A percentile compares a stretch with the other conserved stretches of the same genome.
These are phyloP conservation scores for Danaus plexippus DNA, from an alignment of 1,140 invertebrate genomes.

Conservation along the genomic window DNA sequence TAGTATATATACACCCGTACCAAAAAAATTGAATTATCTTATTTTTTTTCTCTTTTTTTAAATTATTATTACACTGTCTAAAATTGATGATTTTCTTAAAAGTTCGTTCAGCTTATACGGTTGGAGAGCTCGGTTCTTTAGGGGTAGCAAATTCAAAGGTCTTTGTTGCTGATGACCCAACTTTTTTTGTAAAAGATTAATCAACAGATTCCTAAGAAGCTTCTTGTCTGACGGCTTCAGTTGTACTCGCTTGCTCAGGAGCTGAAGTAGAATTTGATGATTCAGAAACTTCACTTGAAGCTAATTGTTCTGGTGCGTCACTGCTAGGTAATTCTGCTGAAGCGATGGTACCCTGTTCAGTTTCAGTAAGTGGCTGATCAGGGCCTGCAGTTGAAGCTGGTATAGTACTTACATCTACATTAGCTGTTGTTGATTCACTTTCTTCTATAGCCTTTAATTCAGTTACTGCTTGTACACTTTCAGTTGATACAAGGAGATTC, in stretches of 20 bases:
- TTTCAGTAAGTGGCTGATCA: conserved; percentile 14
- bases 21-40: no score
- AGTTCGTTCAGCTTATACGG: conserved; percentile 18
- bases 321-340: conserved; percentile 19
- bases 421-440: conserved; percentile 9
- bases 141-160: conserved; percentile 10
- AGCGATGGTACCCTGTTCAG: conserved; percentile 16
- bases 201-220: conserved; percentile 16
- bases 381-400: conserved; percentile 13
- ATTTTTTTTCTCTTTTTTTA: conserved; percentile 1
- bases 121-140: conserved; percentile 21
- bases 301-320: conserved; percentile 12
- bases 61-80: conserved; percentile 15
- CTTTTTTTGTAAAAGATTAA: conserved; percentile 18
- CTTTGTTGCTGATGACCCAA: conserved; percentile 14
- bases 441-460: conserved; percentile 8
- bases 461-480: conserved; percentile 7
- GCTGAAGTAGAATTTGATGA: conserved; percentile 21
- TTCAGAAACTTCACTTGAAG: conserved; percentile 25
- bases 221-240: conserved; percentile 19
- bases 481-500: conserved; percentile 2
- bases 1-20: no score
- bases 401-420: conserved; percentile 12
- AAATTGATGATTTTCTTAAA: conserved; percentile 3
- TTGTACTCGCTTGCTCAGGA: conserved; percentile 23